These are phyloP conservation scores for Atta texana DNA, from an alignment of 1,140 invertebrate species.

Conservation along the genomic window DNA sequence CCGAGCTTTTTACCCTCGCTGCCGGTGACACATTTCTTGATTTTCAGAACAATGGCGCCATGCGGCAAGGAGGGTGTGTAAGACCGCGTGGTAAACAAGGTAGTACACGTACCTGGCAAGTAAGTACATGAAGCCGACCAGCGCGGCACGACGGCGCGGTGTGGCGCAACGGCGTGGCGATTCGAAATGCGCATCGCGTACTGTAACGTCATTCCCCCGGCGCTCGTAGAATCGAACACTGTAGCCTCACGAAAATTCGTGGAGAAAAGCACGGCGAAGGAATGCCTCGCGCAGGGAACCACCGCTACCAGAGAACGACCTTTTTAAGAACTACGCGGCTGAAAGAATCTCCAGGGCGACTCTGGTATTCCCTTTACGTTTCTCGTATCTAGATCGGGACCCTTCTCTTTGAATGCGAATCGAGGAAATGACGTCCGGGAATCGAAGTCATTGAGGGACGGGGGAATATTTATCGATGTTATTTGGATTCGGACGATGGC, in stretches of 20 bases:
- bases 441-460: slow-evolving; percentile 42
- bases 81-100: slow-evolving; percentile 71
- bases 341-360: slow-evolving; percentile 57
- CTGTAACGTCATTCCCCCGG: slow-evolving; percentile 28
- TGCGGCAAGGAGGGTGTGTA: slow-evolving; percentile 80
- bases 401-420: slow-evolving; percentile 52
- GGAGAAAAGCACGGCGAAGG: slow-evolving; percentile 62
- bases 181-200: slow-evolving; percentile 80
- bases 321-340: slow-evolving; percentile 42
- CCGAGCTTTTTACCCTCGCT: slow-evolving; percentile 84
- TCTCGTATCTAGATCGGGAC: slow-evolving; percentile 46
- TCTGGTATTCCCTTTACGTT: slow-evolving; percentile 63
- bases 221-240: slow-evolving; percentile 61
- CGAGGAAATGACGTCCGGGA: slow-evolving; percentile 38
- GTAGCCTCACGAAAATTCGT: slow-evolving; percentile 72
- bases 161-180: slow-evolving; percentile 58
- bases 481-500: slow-evolving; percentile 48
- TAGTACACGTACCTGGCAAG: slow-evolving; percentile 67
- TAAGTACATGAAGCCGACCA: slow-evolving; percentile 65
- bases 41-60: slow-evolving; percentile 85
- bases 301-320: slow-evolving; percentile 15
- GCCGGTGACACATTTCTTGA: slow-evolving; percentile 85
- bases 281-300: slow-evolving; percentile 57
- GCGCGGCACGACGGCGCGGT: slow-evolving; percentile 31
- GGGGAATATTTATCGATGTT: slow-evolving; percentile 58